Percentiles rank a stretch among this genome's conserved stretches.
phyloP scores from a whole-genome alignment of 1,140 invertebrate species.

The Chrysomallon squamiferum region DNA sequence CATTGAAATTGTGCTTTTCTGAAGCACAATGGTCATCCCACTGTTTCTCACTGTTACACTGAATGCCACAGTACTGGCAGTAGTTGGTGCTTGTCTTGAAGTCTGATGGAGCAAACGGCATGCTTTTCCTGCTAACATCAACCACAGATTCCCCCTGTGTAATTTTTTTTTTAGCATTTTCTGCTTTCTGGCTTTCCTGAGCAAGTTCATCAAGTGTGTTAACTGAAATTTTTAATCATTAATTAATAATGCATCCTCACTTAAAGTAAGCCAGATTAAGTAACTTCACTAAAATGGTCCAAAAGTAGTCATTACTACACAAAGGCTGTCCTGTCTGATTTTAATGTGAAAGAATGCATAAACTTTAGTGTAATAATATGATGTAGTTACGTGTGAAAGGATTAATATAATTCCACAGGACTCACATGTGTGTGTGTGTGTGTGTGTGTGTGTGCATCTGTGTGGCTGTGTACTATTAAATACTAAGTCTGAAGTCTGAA shows the following conservation, averaged over 20 bases:
- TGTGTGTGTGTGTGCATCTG: too few relatives aligned
- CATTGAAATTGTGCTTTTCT: constrained; percentile 54
- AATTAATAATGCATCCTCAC: not conserved
- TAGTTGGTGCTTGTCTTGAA: constrained; percentile 31
- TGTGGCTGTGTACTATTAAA: too few relatives aligned
- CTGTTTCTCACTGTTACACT: constrained; percentile 54
- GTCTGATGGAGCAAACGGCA: constrained; percentile 18
- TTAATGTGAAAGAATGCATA: too few relatives aligned
- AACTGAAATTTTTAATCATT: constrained; percentile 25
- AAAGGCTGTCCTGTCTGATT: too few relatives aligned
- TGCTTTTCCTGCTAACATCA: constrained; percentile 11
- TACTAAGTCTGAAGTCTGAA: too few relatives aligned
- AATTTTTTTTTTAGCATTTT: constrained; percentile 41
- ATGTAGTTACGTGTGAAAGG: too few relatives aligned
- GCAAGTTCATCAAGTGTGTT: constrained; percentile 36
- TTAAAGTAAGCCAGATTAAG: too few relatives aligned
- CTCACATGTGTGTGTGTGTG: too few relatives aligned
- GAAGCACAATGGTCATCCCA: constrained; percentile 59
- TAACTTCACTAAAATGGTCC: too few relatives aligned
- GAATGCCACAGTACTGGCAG: constrained; percentile 53
- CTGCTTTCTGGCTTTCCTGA: constrained; percentile 29
- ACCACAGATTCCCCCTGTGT: constrained; percentile 51
- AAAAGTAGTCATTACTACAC: too few relatives aligned
- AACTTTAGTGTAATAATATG: too few relatives aligned
- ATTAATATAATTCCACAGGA: too few relatives aligned